Evolutionary conservation across 2,113 vertebrate species (phyloP).

Genomic region (Phrynocephalus versicolor): DNA sequence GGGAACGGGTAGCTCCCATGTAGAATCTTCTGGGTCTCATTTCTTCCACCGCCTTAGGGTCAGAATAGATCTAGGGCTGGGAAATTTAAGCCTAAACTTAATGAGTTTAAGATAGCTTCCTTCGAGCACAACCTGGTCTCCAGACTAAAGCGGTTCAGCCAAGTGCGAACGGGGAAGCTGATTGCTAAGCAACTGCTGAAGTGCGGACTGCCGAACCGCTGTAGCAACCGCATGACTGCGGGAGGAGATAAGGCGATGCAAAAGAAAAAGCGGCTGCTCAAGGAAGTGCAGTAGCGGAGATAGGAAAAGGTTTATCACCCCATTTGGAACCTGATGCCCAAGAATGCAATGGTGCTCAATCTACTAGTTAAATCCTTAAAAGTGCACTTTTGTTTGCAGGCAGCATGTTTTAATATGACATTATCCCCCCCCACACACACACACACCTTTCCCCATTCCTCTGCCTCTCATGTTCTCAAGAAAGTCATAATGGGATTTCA

Average conservation of each 20-base stretch:
- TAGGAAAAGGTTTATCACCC: no score
- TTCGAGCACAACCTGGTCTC: neutral
- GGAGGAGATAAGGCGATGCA: no score
- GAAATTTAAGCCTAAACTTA: no score
- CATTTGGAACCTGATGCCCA: neutral
- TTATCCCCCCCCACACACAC: neutral
- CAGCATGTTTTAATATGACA: neutral
- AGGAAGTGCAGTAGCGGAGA: no score
- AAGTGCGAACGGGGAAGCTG: no score
- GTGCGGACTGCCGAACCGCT: no score
- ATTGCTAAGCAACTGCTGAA: no score
- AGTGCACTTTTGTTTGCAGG: neutral
- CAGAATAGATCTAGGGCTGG: no score
- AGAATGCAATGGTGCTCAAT: neutral
- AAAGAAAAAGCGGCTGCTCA: no score
- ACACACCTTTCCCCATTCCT: neutral
- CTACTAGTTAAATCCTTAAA: neutral
- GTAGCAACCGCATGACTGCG: no score
- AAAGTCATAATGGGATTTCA: conserved; percentile 60
- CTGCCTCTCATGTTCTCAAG: conserved; percentile 57
- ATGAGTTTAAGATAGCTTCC: neutral
- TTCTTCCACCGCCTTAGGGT: neutral
- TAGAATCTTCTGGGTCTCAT: neutral
- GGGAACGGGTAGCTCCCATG: neutral
- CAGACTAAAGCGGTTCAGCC: neutral